These are phyloP conservation scores for Chaetophractus vellerosus DNA, from an alignment of 2,797 vertebrate genomes.

Conservation along the genomic window DNA sequence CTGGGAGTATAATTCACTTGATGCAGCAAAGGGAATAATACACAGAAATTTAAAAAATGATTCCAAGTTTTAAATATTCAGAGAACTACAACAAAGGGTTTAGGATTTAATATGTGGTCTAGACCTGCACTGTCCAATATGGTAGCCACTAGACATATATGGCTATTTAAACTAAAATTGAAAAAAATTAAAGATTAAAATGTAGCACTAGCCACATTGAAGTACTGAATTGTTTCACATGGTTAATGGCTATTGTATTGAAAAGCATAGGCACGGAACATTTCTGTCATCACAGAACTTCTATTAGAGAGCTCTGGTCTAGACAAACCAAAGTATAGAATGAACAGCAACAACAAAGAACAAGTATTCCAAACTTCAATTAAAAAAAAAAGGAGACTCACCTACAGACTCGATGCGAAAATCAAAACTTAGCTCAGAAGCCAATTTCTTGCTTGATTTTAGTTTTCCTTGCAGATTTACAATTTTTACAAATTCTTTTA, in stretches of 20 bases:
- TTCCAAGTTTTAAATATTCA: conserved; percentile 69
- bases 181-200: conserved; percentile 45
- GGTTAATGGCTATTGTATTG: background rate
- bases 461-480: conserved; percentile 98
- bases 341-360: background rate
- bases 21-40: conserved; percentile 69
- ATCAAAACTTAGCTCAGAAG: conserved; percentile 98
- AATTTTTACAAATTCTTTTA: conserved; percentile 96
- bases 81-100: conserved; percentile 50
- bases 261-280: background rate
- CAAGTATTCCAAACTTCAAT: background rate
- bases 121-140: background rate
- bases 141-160: background rate
- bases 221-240: background rate
- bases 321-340: background rate
- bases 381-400: conserved; percentile 88
- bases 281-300: conserved; percentile 31
- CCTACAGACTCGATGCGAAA: conserved; percentile 98
- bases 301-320: background rate
- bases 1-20: conserved; percentile 51
- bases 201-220: background rate
- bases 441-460: conserved; percentile 98
- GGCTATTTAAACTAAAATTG: conserved; percentile 49
- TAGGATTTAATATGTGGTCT: background rate
- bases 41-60: conserved; percentile 63